These are phyloP conservation scores for Tretioscincus oriximinensis DNA, from an alignment of 2,113 vertebrate genomes.

Conservation along the genomic window DNA sequence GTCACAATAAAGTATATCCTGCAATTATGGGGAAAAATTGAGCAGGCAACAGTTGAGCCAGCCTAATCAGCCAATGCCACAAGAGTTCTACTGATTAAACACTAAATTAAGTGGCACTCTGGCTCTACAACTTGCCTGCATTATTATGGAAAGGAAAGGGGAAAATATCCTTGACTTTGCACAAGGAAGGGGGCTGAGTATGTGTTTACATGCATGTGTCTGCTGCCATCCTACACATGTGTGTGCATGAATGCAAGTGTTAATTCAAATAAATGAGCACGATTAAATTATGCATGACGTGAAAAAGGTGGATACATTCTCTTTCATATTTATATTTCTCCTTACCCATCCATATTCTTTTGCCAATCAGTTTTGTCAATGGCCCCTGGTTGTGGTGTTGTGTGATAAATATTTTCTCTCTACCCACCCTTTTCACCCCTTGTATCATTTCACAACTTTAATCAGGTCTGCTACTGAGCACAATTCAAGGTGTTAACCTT, in stretches of 20 bases:
- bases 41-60: constrained; percentile 71
- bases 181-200: not conserved
- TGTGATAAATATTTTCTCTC: no score
- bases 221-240: not conserved
- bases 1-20: constrained; percentile 90
- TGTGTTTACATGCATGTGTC: not conserved
- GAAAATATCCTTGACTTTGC: constrained; percentile 42
- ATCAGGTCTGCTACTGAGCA: no score
- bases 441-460: no score
- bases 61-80: constrained; percentile 68
- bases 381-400: no score
- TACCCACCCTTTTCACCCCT: no score
- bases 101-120: constrained; percentile 75
- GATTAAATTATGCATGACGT: constrained; percentile 36
- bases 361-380: no score
- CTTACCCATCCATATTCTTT: no score
- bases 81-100: constrained; percentile 79
- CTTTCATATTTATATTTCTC: no score
- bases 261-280: constrained; percentile 59
- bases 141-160: constrained; percentile 59
- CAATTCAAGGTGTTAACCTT: no score
- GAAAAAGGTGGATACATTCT: not conserved
- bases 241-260: not conserved
- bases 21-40: constrained; percentile 79
- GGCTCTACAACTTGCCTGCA: constrained; percentile 56